Evolutionary conservation across 2,888 invertebrate genomes (phyloP), one percentile per base, ranked within the genome.

Genomic region (Plebejus argus): DNA sequence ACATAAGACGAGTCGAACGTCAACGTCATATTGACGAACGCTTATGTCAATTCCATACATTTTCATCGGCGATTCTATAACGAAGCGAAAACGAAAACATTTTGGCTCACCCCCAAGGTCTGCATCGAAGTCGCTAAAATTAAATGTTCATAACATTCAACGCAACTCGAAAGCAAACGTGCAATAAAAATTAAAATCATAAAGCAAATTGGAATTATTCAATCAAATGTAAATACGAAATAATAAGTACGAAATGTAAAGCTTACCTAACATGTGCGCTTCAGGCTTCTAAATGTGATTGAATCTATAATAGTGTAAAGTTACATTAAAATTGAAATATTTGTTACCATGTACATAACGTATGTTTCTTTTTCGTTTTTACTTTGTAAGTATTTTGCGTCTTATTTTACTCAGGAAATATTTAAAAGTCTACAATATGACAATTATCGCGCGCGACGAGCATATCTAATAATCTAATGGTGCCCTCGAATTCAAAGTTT

Each of bases 381-480:
- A 20, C n/a, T 39, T 71, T 71, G 71, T 71, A 71, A 71, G 71
- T 71, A 71, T 71, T 71, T 70, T 28, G 12, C 23, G 5, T 28
- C 28, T 28, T 18, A 28, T 18, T 70, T 33, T 33, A 70, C 28
- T 18, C 53, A 53, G 53, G 53, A 53, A 53, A 53, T 53, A 18
- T 53, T 53, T 53, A 53, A 53, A 45, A 45, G 45, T 2, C 49
- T 49, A 49, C 49, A 39, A 7, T 39, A 49, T 53, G 18, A 18
- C 53, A 53, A 53, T 53, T 18, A 53, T 53, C 18, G 15, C 53
- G 18, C 18, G 53, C 53, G 53, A 53, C 53, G 15, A 53, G 53
- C 18, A 18, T 53, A 53, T 18, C 12, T 53, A 45, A 53, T 53
- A 53, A 53, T 18, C 4, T 53, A 53, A 18, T 18, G 53, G 5